Evolutionary conservation across 2,113 vertebrate genomes (phyloP), one percentile per base, ranked within the genome.

Genomic region (Candoia aspera): DNA sequence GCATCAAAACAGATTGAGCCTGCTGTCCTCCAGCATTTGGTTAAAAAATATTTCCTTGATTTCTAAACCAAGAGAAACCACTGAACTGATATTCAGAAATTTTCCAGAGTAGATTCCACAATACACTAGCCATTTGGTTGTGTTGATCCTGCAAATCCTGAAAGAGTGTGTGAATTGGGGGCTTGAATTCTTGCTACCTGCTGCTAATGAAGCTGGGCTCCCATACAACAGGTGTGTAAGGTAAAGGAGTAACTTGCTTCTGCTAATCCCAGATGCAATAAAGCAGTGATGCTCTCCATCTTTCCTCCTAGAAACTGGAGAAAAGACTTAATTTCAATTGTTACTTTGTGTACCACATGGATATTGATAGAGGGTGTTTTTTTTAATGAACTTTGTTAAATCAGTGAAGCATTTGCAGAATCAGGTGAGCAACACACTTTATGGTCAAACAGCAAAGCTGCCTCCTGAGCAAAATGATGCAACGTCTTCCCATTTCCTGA

Each of bases 331-430:
- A 23, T 86, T 17, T 54, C 55, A 58, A 23, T 33, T 37, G 15
- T 86, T 87, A 29, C 8, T 29, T 24, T 62, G n/a, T 10, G 5
- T n/a, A 53, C 53, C 6, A 33, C 23, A 17, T 62, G 29, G 46
- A 91, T 64, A 85, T 12, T 13, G 11, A 57, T 64, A 68, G 23
- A 55, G 26, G 12, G 24, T 21, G 9, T 49, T 68, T 79, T 57
- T 64, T 54, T 86, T 53, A 26, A 91, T 79, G n/a, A 49, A n/a
- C 21, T 46, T 92, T 90, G 37, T 58, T 23, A 33, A 90, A 87
- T n/a, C 60, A 79, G 73, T 33, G 1, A 15, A 8, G 42, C 37
- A 84, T 9, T 24, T 88, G n/a, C 15, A 64, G 53, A 62, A 53
- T 23, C 26, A 11, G 42, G 15, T 2, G 15, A 64, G 46, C 55